Evolutionary conservation across 2,113 vertebrate species (phyloP), one percentile per base, ranked within the genome.

Genomic region (Trachemys scripta): DNA sequence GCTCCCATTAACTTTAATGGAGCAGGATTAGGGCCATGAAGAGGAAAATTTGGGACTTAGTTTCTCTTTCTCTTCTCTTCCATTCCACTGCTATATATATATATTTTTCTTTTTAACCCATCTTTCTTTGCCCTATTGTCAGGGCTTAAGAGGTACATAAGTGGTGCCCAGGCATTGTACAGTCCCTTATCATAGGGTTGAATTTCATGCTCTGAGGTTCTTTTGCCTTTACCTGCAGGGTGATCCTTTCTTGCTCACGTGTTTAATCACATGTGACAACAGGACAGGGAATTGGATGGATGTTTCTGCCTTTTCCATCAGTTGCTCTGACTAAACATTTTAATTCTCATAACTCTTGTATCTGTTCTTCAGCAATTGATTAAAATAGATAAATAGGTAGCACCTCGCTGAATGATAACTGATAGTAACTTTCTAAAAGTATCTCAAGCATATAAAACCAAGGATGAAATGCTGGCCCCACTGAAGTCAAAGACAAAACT

Each of bases 381-480:
- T 95, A 93, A 96, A 97, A 82, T 75, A 92, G 76, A 78, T 92
- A 91, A 80, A 38, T 93, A 96, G 96, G 95, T 97, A 96, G 90
- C 53, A 82, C 78, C 83, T 93, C 84, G 56, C 35, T 38, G 35
- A n/a, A 8, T n/a, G 62, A n/a, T 65, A 65, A 59, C 10, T 59
- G 57, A 59, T 29, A 29, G 57, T 62, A 62, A n/a, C 62, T 69
- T 65, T 65, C 31, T 69, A n/a, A 69, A 62, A 69, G 93, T 91
- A 90, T 86, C 89, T 95, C 92, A 96, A 75, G 89, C 83, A 88
- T 93, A 83, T 35, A 95, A 94, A 93, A 91, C 35, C 35, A 88
- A 93, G 56, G 56, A 38, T 90, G 62, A 94, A 96, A 87, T 87
- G 91, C 92, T 95, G 75, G 65, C 57, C 50, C 92, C 54, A 92